These are phyloP conservation scores for Phainopepla nitens DNA, from an alignment of 2,113 vertebrate species.

Conservation along the genomic window DNA sequence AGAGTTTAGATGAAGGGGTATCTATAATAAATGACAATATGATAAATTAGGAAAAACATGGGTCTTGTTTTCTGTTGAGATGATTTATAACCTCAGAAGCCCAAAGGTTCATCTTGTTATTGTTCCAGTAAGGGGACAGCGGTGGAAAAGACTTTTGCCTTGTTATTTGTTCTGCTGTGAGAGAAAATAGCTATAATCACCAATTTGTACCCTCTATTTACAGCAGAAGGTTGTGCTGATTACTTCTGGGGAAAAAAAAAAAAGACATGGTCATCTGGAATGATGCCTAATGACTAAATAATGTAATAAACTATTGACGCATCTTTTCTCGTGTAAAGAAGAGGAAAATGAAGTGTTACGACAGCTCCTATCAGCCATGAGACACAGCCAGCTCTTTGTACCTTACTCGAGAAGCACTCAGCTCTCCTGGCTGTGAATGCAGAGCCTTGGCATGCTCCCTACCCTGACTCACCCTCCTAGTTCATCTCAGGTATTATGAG, in stretches of 20 bases:
- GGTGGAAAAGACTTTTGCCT: background rate
- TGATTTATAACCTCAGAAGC: constrained; percentile 21
- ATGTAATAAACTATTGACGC: background rate
- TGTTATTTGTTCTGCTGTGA: background rate
- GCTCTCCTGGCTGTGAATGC: background rate
- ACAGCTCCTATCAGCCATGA: background rate
- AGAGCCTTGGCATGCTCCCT: background rate
- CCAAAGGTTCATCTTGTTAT: background rate
- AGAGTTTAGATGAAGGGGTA: background rate
- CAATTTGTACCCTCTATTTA: background rate
- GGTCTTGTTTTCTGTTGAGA: constrained; percentile 20
- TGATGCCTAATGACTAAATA: background rate
- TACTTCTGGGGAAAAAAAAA: background rate
- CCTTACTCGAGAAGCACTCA: background rate
- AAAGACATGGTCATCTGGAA: background rate
- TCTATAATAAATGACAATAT: constrained; percentile 14
- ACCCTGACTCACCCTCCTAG: background rate
- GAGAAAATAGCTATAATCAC: background rate
- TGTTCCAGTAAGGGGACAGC: background rate
- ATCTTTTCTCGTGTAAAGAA: background rate
- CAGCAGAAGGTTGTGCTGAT: background rate
- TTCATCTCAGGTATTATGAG: background rate
- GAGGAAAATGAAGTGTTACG: background rate
- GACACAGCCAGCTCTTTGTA: background rate
- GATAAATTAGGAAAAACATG: constrained; percentile 30